Conservation (phyloP, 2,113 vertebrate species). For the Oncorhynchus gorbuscha region DNA sequence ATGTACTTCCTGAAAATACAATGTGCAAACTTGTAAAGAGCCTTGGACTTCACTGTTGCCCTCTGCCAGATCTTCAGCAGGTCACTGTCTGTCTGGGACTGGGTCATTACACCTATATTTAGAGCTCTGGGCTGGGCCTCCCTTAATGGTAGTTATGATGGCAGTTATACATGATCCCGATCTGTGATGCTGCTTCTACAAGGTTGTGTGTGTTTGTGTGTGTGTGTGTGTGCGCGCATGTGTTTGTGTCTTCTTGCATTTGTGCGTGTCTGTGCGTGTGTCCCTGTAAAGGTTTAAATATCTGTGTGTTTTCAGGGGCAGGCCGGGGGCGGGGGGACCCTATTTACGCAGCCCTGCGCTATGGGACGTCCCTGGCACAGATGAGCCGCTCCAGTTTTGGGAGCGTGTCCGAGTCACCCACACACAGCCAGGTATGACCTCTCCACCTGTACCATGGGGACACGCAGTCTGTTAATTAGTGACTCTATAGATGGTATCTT, state of each 20-base stretch:
- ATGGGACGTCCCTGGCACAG: slow-evolving; percentile 86
- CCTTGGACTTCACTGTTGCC: slow-evolving; percentile 29
- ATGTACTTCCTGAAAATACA: too few species aligned
- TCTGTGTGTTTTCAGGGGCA: slow-evolving; percentile 60
- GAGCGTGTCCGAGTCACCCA: slow-evolving; percentile 88
- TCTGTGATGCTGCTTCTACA: neutral
- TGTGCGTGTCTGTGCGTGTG: slow-evolving; percentile 3
- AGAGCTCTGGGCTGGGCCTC: slow-evolving; percentile 30
- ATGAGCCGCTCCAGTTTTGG: slow-evolving; percentile 87
- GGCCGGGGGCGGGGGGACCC: slow-evolving; percentile 77
- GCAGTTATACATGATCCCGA: slow-evolving; percentile 18
- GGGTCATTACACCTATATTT: slow-evolving; percentile 52
- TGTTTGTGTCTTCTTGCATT: slow-evolving; percentile 1
- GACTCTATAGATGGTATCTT: neutral
- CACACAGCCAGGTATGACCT: slow-evolving; percentile 80
- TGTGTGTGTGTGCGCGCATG: slow-evolving; percentile 22
- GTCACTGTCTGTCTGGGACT: slow-evolving; percentile 51
- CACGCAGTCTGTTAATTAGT: neutral
- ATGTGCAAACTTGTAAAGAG: too few species aligned
- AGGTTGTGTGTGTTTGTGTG: slow-evolving; percentile 15
- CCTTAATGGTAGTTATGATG: slow-evolving; percentile 29
- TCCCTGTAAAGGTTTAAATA: slow-evolving; percentile 16
- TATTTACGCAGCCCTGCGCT: slow-evolving; percentile 85
- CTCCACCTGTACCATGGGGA: neutral
- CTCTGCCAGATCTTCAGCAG: slow-evolving; percentile 53